A percentile compares a stretch with the other conserved stretches of the same genome.
Evolutionary conservation across 2,797 vertebrate species (phyloP).

Genomic region (Agapornis canus): DNA sequence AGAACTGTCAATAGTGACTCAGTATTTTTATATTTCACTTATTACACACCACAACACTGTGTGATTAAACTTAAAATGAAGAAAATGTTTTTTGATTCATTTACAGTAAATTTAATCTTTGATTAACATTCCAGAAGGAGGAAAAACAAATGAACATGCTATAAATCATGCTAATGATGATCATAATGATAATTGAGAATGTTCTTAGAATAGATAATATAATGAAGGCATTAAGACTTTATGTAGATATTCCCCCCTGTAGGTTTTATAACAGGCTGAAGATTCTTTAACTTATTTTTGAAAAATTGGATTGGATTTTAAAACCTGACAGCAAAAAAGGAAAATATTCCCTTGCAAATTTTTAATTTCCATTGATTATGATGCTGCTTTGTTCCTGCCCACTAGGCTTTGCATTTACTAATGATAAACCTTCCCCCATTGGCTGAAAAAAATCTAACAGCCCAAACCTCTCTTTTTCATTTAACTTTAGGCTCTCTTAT

Average conservation of each 20-base stretch:
- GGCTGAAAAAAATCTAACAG: not conserved
- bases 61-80: slow-evolving; percentile 1
- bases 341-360: not conserved
- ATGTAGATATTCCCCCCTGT: not conserved
- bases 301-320: not conserved
- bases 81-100: slow-evolving; percentile 9
- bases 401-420: not conserved
- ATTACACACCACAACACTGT: not conserved
- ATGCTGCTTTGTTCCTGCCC: not conserved
- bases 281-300: not conserved
- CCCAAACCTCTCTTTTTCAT: not conserved
- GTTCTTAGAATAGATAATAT: slow-evolving; percentile 27
- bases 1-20: not conserved
- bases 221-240: slow-evolving; percentile 3
- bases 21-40: not conserved
- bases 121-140: slow-evolving; percentile 29
- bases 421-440: not conserved
- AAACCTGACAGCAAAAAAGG: not conserved
- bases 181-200: slow-evolving; percentile 39
- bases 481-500: not conserved
- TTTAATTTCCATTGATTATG: not conserved
- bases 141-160: slow-evolving; percentile 41
- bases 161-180: slow-evolving; percentile 43
- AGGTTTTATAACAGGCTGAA: not conserved
- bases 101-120: slow-evolving; percentile 49